Conservation (phyloP, 2,113 vertebrate species). For the Clinocottus analis region DNA sequence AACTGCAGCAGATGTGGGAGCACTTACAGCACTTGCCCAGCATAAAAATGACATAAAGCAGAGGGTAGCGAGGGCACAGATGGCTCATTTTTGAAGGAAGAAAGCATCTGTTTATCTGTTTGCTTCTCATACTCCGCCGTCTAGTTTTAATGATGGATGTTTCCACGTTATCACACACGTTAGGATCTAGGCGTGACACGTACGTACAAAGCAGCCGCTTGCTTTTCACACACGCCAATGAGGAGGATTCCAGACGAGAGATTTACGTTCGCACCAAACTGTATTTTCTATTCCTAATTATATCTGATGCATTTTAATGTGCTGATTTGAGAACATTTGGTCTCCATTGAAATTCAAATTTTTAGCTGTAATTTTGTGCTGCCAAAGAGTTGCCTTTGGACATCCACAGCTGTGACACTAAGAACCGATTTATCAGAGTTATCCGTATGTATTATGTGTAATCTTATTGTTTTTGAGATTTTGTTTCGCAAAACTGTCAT, state of each 20-base stretch:
- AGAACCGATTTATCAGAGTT: slow-evolving; percentile 16
- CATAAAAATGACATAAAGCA: slow-evolving; percentile 57
- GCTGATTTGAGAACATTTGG: slow-evolving; percentile 11
- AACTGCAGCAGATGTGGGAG: slow-evolving; percentile 70
- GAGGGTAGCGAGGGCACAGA: slow-evolving; percentile 56
- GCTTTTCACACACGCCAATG: neutral
- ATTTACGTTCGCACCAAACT: neutral
- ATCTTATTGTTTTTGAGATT: neutral
- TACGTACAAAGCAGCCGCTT: neutral
- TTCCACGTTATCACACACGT: neutral
- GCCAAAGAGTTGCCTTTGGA: slow-evolving; percentile 49
- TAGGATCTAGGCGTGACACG: neutral
- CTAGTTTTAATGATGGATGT: slow-evolving; percentile 23
- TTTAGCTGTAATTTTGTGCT: slow-evolving; percentile 23
- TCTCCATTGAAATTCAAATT: slow-evolving; percentile 30
- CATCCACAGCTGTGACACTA: slow-evolving; percentile 17
- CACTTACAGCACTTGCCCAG: slow-evolving; percentile 56
- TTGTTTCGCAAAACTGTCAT: neutral
- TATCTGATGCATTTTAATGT: slow-evolving; percentile 14
- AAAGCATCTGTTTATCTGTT: slow-evolving; percentile 53
- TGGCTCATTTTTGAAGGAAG: slow-evolving; percentile 46
- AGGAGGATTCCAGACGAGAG: neutral
- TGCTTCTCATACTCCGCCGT: slow-evolving; percentile 30
- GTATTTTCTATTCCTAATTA: neutral
- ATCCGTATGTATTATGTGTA: neutral